These are phyloP conservation scores for Xyrauchen texanus DNA, from an alignment of 2,113 vertebrate genomes.

Conservation along the genomic window DNA sequence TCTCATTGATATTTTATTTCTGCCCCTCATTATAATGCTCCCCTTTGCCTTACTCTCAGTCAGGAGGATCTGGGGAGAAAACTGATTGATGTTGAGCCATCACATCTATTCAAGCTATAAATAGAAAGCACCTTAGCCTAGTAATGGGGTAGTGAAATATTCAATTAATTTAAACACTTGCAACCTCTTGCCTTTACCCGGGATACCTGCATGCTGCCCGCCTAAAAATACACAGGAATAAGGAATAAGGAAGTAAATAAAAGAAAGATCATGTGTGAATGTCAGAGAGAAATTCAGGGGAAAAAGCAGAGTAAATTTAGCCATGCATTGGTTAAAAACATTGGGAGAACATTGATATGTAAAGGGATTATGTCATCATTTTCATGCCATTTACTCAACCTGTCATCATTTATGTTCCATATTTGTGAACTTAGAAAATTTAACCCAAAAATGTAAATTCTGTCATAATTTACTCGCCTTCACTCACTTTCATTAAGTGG, in stretches of 20 bases:
- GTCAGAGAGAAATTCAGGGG: not conserved
- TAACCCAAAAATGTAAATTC: no score
- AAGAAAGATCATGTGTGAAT: not conserved
- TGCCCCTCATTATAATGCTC: slow-evolving; percentile 26
- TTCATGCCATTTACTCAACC: no score
- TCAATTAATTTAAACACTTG: slow-evolving; percentile 42
- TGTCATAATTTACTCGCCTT: no score
- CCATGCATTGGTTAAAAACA: not conserved
- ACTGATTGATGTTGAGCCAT: slow-evolving; percentile 36
- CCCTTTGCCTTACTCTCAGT: not conserved
- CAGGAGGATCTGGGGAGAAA: slow-evolving; percentile 39
- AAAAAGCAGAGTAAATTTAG: not conserved
- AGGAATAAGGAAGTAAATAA: no score
- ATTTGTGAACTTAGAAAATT: no score
- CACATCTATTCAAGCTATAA: slow-evolving; percentile 33
- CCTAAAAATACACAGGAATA: not conserved
- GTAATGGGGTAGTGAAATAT: slow-evolving; percentile 36
- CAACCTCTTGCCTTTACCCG: slow-evolving; percentile 24
- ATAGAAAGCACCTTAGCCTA: slow-evolving; percentile 35
- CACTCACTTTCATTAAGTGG: no score
- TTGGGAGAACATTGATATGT: no score
- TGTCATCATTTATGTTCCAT: no score
- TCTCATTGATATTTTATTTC: slow-evolving; percentile 44
- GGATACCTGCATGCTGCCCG: slow-evolving; percentile 21
- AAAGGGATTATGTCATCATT: no score